Base-by-base conservation (phyloP, 2,113 vertebrate species). In the Dipodomys stephensi region DNA sequence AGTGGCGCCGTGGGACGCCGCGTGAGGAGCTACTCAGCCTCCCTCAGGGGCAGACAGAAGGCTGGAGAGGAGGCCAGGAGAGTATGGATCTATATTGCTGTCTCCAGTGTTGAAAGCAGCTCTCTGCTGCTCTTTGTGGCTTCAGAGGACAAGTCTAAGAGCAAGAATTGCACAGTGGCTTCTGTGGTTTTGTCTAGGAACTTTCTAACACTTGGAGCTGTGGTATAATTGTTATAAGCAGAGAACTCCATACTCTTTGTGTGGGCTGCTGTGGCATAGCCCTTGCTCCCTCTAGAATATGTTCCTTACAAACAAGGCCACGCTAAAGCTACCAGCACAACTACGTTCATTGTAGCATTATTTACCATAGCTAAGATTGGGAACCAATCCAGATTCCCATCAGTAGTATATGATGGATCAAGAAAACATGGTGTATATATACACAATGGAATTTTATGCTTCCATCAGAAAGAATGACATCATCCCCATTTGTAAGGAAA, bases 21-120 rank as follows among this genome's bases (percentile, higher is more conserved):
- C 15, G 12, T 57, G 53, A 57, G 53, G 53, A 18, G 53, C 0
- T 57, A 11, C 53, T 57, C 4, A 13, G 53, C 53, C 53, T 57
- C 15, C 53, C 53, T 4, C 53, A 18, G 15, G 15, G 53, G 16
- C 82, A 84, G 35, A n/a, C n/a, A 69, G 8, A 39, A 76, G 67
- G 22, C 84, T 94, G 69, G 68, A 39, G 35, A 39, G 35, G 91
- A 27, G 39, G 60, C 64, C 90, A 93, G 30, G 83, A 89, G 57
- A 96, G 89, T 6, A 3, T 10, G 19, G 19, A 49, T 91, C 89
- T 94, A 90, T 83, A 64, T 53, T 81, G 57, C 79, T 83, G n/a
- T 83, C 15, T 62, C 15, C 76, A 92, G 0, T 79, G 57, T 90
- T 91, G 78, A 87, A 88, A 67, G 7, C 90, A 77, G 2, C n/a